Percentiles rank a stretch among this genome's conserved stretches.
Conservation (phyloP, 2,113 vertebrate species). For the Picathartes gymnocephalus region DNA sequence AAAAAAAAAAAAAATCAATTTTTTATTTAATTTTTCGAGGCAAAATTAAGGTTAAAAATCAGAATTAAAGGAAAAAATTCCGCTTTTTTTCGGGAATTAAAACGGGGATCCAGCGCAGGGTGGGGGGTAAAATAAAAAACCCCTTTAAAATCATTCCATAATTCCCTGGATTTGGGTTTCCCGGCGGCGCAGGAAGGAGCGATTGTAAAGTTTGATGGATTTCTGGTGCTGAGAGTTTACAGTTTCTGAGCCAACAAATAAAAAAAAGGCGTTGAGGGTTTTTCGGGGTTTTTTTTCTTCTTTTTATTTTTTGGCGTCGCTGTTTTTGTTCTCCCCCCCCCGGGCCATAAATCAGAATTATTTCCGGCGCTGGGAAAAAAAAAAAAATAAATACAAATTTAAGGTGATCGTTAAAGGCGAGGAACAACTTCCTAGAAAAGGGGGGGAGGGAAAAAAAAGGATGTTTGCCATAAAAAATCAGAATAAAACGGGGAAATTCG, state of each 20-base stretch:
- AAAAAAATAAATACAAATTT: neutral
- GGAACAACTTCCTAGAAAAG: constrained; percentile 25
- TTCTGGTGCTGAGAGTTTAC: constrained; percentile 65
- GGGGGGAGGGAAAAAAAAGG: neutral
- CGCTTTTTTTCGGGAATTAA: neutral
- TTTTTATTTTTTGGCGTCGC: neutral
- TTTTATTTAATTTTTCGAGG: neutral
- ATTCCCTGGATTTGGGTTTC: constrained; percentile 63
- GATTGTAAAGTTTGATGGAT: constrained; percentile 71
- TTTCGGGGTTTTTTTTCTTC: neutral
- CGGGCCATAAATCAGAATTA: constrained; percentile 70
- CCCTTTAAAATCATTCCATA: constrained; percentile 15
- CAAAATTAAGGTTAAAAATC: rapidly evolving
- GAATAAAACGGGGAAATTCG: neutral
- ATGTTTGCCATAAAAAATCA: constrained; percentile 1
- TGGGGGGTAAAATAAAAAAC: neutral
- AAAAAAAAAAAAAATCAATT: neutral
- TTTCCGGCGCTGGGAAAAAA: neutral
- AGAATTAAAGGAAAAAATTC: neutral
- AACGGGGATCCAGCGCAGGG: neutral
- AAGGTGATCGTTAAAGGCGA: constrained; percentile 53
- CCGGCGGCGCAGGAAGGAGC: constrained; percentile 57
- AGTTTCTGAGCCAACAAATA: constrained; percentile 63
- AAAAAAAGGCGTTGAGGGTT: constrained; percentile 38
- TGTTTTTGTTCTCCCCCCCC: constrained; percentile 63